These are phyloP conservation scores for Apolygus lucorum DNA, from an alignment of 1,140 invertebrate species.

Conservation along the genomic window DNA sequence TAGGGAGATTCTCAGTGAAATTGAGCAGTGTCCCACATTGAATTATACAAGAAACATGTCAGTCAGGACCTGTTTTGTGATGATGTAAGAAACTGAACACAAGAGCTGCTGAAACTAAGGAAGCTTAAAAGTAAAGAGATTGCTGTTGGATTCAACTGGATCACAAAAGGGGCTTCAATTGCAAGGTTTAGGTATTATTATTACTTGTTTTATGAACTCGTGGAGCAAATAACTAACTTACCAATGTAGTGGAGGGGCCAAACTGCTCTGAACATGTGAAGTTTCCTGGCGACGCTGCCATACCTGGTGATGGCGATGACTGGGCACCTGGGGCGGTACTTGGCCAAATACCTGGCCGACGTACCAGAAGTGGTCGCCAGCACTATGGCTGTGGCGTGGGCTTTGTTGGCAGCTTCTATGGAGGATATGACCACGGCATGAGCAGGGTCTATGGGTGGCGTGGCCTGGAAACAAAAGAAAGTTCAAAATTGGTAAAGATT, in stretches of 20 bases:
- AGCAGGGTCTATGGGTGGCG: conserved; percentile 73
- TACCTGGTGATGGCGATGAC: conserved; percentile 91
- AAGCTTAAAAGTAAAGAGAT: too few relatives aligned
- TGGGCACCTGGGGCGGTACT: conserved; percentile 90
- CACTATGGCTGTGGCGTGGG: conserved; percentile 85
- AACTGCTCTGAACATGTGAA: conserved; percentile 67
- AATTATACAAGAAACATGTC: too few relatives aligned
- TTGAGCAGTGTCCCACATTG: too few relatives aligned
- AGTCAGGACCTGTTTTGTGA: too few relatives aligned
- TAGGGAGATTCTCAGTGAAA: too few relatives aligned
- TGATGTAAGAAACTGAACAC: too few relatives aligned
- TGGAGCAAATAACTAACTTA: not conserved
- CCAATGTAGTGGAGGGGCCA: conserved; percentile 26
- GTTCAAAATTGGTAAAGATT: too few relatives aligned
- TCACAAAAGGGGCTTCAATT: too few relatives aligned
- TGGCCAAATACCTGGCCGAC: conserved; percentile 83
- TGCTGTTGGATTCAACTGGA: too few relatives aligned
- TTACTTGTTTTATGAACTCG: too few relatives aligned
- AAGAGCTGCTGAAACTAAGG: too few relatives aligned
- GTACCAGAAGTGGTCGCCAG: conserved; percentile 92
- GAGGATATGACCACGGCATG: conserved; percentile 92
- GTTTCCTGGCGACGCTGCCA: conserved; percentile 80
- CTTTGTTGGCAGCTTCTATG: conserved; percentile 89
- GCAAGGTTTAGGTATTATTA: too few relatives aligned
- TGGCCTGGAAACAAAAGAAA: conserved; percentile 52